These are phyloP conservation scores for Drosophila ezoana DNA, from an alignment of 2,888 invertebrate genomes.

Conservation along the genomic window DNA sequence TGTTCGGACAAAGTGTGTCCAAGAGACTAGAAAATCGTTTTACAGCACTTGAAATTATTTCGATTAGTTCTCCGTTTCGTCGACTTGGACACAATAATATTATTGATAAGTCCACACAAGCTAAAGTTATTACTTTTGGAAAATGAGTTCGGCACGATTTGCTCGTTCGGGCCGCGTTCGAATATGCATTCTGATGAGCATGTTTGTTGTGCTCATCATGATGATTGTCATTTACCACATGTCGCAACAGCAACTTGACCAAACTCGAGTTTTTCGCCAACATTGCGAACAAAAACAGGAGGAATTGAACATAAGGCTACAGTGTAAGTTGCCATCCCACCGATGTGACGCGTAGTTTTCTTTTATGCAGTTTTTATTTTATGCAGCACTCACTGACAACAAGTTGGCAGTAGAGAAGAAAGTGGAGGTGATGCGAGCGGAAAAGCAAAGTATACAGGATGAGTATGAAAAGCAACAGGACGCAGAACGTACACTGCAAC, in stretches of 20 bases:
- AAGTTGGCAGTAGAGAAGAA: slow-evolving; percentile 87
- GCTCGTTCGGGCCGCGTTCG: slow-evolving; percentile 87
- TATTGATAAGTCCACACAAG: slow-evolving; percentile 15
- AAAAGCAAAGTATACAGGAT: slow-evolving; percentile 86
- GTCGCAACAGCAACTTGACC: slow-evolving; percentile 87
- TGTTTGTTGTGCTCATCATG: slow-evolving; percentile 86
- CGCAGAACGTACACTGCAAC: slow-evolving; percentile 85
- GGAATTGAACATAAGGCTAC: slow-evolving; percentile 86
- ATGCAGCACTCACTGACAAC: slow-evolving; percentile 87
- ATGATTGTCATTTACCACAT: slow-evolving; percentile 87
- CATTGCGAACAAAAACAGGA: slow-evolving; percentile 87
- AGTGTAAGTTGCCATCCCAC: slow-evolving; percentile 84
- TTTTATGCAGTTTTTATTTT: not conserved
- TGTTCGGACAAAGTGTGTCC: not conserved
- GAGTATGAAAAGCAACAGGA: slow-evolving; percentile 86
- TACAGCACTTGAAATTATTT: slow-evolving; percentile 52
- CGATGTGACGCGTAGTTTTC: not conserved
- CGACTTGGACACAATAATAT: slow-evolving; percentile 34
- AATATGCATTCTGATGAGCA: slow-evolving; percentile 86
- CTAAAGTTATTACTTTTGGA: slow-evolving; percentile 9
- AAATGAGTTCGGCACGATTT: slow-evolving; percentile 85
- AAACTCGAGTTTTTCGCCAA: slow-evolving; percentile 86
- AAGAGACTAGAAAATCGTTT: slow-evolving; percentile 20
- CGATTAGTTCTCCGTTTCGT: slow-evolving; percentile 37
- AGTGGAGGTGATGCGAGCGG: slow-evolving; percentile 86